These are phyloP conservation scores for Zaprionus tsacasi DNA, from an alignment of 1,140 invertebrate genomes.

Conservation along the genomic window DNA sequence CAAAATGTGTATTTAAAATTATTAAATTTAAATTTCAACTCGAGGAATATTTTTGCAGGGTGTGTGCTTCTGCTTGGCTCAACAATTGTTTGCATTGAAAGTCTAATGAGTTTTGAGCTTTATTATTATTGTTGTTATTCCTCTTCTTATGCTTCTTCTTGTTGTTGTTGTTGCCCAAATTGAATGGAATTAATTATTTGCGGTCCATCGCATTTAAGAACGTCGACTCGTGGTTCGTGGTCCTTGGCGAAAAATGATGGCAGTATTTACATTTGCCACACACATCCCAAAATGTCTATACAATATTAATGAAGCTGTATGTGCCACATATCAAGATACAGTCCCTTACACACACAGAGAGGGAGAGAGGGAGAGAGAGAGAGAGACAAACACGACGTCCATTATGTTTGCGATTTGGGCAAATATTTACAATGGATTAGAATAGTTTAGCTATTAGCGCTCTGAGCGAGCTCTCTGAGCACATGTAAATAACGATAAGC, in stretches of 20 bases:
- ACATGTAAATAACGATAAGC: conserved; percentile 74
- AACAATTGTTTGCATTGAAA: conserved; percentile 32
- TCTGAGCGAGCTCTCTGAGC: conserved; percentile 20
- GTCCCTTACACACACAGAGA: conserved; percentile 5
- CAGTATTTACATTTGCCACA: conserved; percentile 42
- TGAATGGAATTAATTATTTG: conserved; percentile 54
- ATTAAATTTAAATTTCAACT: not conserved
- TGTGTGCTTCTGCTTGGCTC: conserved; percentile 2
- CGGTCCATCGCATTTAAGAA: conserved; percentile 30
- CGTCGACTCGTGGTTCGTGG: not conserved
- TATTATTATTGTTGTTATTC: not conserved
- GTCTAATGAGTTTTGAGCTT: conserved; percentile 30
- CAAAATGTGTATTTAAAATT: too few species aligned
- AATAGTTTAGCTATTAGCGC: conserved; percentile 60
- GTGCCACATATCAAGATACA: conserved; percentile 29
- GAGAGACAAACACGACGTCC: conserved; percentile 6
- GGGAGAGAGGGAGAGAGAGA: not conserved
- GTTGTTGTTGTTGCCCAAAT: conserved; percentile 31
- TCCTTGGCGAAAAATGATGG: conserved; percentile 29
- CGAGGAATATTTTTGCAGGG: not conserved
- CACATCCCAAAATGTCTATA: conserved; percentile 13
- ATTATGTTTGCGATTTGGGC: conserved; percentile 43
- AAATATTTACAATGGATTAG: conserved; percentile 64
- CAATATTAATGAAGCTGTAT: conserved; percentile 57
- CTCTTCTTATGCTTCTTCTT: not conserved